A percentile compares a stretch with the other conserved stretches of the same genome.
phyloP scores from a whole-genome alignment of 2,797 vertebrate genomes.

The Gymnoscopelus braueri region DNA sequence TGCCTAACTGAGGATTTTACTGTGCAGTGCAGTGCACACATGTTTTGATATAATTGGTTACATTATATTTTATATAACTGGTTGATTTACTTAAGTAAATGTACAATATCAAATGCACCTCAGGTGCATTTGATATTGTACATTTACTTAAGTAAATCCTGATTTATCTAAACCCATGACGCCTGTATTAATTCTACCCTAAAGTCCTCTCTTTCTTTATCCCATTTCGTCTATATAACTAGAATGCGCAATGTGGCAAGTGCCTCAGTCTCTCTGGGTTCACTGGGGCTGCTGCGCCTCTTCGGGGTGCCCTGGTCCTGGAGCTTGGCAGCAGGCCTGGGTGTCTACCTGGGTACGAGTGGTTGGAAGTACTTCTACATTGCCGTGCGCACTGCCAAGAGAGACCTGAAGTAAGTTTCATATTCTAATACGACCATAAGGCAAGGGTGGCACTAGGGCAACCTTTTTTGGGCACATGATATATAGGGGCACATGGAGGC shows the following conservation, averaged over 20 bases:
- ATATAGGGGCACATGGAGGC: too few species aligned
- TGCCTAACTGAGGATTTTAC: too few species aligned
- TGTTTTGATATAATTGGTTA: too few species aligned
- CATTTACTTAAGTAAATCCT: too few species aligned
- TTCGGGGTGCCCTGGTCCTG: constrained; percentile 90
- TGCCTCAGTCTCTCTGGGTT: constrained; percentile 84
- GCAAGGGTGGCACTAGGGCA: too few species aligned
- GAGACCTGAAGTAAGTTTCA: constrained; percentile 88
- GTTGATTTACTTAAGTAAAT: too few species aligned
- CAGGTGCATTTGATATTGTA: too few species aligned
- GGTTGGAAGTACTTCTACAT: constrained; percentile 91
- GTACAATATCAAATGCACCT: too few species aligned
- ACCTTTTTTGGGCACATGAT: too few species aligned
- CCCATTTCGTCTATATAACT: constrained; percentile 40
- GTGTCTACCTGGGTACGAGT: constrained; percentile 85
- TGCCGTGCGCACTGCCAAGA: constrained; percentile 83
- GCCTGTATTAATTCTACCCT: not conserved
- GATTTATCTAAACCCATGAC: too few species aligned
- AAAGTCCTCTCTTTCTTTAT: not conserved
- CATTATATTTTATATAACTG: too few species aligned
- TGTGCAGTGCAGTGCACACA: too few species aligned
- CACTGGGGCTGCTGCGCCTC: constrained; percentile 86
- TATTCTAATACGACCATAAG: not conserved
- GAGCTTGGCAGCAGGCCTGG: constrained; percentile 86
- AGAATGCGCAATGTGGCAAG: constrained; percentile 83